These are phyloP conservation scores for Bedellia somnulentella DNA, from an alignment of 2,888 invertebrate genomes.

Conservation along the genomic window DNA sequence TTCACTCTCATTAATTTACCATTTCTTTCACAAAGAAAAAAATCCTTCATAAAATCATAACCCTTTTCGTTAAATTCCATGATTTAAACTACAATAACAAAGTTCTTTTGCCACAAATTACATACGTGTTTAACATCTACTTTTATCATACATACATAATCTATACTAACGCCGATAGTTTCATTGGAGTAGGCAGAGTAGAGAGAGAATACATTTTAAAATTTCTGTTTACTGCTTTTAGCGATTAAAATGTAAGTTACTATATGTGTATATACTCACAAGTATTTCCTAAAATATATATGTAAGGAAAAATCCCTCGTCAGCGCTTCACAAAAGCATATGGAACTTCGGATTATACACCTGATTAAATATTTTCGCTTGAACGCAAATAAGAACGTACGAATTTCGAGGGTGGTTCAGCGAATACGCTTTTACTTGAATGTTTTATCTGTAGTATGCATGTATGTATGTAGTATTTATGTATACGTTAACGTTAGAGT, in stretches of 20 bases:
- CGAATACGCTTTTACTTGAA: constrained; percentile 26
- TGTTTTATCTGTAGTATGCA: constrained; percentile 11
- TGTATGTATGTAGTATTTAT: constrained; percentile 1
- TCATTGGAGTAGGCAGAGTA: too few species aligned
- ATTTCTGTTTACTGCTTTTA: not conserved
- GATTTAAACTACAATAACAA: too few species aligned
- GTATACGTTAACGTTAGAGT: not conserved
- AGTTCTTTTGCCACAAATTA: too few species aligned
- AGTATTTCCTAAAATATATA: not conserved
- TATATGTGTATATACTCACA: not conserved
- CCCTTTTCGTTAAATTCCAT: too few species aligned
- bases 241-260: not conserved
- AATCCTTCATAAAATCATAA: too few species aligned
- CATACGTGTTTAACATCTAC: too few species aligned
- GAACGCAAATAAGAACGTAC: constrained; percentile 48
- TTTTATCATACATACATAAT: too few species aligned
- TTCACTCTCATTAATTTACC: too few species aligned
- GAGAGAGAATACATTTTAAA: not conserved
- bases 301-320: constrained; percentile 28
- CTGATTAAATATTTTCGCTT: constrained; percentile 58
- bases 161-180: too few species aligned
- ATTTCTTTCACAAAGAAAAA: too few species aligned
- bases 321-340: too few species aligned
- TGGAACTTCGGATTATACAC: constrained; percentile 52
- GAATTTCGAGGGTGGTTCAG: constrained; percentile 14